Percentiles rank a stretch among this genome's conserved stretches.
These are phyloP conservation scores for Glareola pratincola DNA, from an alignment of 2,113 vertebrate species.

Conservation along the genomic window DNA sequence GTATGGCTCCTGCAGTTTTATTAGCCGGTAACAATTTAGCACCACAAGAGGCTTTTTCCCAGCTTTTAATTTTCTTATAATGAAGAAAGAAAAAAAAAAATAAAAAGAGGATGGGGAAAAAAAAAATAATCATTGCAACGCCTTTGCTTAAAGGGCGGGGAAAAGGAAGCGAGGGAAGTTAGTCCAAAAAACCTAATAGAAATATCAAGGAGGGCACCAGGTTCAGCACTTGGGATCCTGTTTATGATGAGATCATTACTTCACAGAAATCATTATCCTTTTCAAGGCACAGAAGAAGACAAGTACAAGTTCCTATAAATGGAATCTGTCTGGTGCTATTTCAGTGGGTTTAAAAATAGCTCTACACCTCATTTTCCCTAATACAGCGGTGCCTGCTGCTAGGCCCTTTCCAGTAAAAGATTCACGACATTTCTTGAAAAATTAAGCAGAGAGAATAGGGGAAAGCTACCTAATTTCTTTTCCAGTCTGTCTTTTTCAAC, in stretches of 20 bases:
- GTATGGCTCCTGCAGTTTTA: constrained; percentile 58
- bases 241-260: constrained; percentile 56
- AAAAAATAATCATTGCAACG: background rate
- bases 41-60: constrained; percentile 17
- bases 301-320: constrained; percentile 63
- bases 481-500: background rate
- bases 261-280: constrained; percentile 56
- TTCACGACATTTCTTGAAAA: background rate
- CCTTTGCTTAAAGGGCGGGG: background rate
- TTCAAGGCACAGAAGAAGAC: constrained; percentile 51
- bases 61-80: constrained; percentile 64
- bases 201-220: constrained; percentile 17
- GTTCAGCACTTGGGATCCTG: constrained; percentile 8
- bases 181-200: background rate
- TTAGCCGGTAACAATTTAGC: constrained; percentile 68
- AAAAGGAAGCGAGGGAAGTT: background rate
- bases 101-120: background rate
- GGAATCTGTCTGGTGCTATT: constrained; percentile 63
- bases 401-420: background rate
- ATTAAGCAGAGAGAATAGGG: background rate
- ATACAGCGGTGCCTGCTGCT: background rate
- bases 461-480: background rate
- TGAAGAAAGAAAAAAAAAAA: background rate
- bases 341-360: constrained; percentile 68
- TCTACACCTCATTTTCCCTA: constrained; percentile 45